phyloP scores from a whole-genome alignment of 2,888 invertebrate genomes.

The Aromia moschata region DNA sequence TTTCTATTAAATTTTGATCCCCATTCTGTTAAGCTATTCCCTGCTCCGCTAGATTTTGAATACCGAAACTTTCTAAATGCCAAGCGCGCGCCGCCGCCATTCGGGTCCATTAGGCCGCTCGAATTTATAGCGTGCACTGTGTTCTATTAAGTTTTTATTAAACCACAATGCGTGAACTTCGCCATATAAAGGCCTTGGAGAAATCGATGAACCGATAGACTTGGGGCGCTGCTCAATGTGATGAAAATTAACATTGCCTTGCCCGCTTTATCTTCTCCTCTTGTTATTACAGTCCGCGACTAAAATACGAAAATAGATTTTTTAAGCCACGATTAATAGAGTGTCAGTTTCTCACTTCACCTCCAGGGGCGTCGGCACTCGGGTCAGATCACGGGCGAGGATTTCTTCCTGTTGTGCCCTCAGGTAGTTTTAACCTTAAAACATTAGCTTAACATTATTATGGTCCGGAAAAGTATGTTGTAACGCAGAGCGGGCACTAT shows the following conservation, averaged over 20 bases:
- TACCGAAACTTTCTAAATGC: neutral
- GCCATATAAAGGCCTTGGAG: slow-evolving; percentile 7
- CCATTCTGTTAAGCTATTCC: neutral
- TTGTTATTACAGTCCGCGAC: too few relatives aligned
- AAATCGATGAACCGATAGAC: slow-evolving; percentile 21
- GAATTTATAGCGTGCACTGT: slow-evolving; percentile 1
- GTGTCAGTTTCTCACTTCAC: too few relatives aligned
- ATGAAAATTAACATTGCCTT: slow-evolving; percentile 18
- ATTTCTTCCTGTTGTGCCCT: too few relatives aligned
- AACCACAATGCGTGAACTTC: slow-evolving; percentile 9
- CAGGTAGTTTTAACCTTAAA: too few relatives aligned
- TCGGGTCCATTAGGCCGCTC: neutral
- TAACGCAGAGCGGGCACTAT: too few relatives aligned
- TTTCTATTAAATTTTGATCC: neutral
- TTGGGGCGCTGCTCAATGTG: slow-evolving; percentile 9
- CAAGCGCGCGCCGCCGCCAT: neutral
- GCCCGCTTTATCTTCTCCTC: slow-evolving; percentile 1
- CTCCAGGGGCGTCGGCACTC: too few relatives aligned
- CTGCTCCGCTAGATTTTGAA: neutral
- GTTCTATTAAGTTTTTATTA: slow-evolving; percentile 10
- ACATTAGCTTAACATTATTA: too few relatives aligned
- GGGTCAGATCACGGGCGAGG: too few relatives aligned
- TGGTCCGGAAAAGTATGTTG: too few relatives aligned
- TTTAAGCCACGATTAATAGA: too few relatives aligned
- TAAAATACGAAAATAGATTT: too few relatives aligned